Evolutionary conservation across 2,888 invertebrate species (phyloP), one percentile per base, ranked within the genome.

Genomic region (Acanthosepion esculentum): DNA sequence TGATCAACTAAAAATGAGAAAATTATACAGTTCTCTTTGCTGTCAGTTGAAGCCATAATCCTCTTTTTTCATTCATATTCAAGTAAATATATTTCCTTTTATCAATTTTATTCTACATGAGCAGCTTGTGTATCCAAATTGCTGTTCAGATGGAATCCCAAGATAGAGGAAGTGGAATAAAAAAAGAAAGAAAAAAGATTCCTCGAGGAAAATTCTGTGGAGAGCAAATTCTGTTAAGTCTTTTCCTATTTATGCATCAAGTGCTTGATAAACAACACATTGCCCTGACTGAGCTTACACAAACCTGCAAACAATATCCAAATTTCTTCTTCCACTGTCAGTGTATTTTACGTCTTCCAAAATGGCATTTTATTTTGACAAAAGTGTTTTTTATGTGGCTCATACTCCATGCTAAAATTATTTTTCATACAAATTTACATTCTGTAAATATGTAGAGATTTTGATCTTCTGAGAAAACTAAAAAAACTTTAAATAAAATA

Each of bases 61-160:
- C 18, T 78, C n/a, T 78, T 78, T 64, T 78, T 78, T 78, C 78
- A 78, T n/a, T 78, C 10, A n/a, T n/a, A 78, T 78, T n/a, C n/a
- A 78, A 78, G 2, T n/a, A 78, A 33, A 78, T 15, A n/a, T 78
- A 12, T 33, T n/a, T n/a, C n/a, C 78, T 78, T 78, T 78, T 78
- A n/a, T 78, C n/a, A 78, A 78, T 78, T n/a, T 78, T n/a, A n/a
- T 78, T n/a, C 78, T n/a, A 78, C 78, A 78, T 78, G 78, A 78
- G n/a, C n/a, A 78, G 15, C 10, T 12, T n/a, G n/a, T 78, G 78
- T 78, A n/a, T 78, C n/a, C 15, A n/a, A 33, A n/a, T 33, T 78
- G n/a, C 23, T 59, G 23, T 59, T 59, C 59, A 59, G 59, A 59
- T 78, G 78, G 78, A 78, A 18, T 78, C n/a, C 78, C 78, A 78